Conservation (phyloP, 2,113 vertebrate genomes). For the Hystrix cristata region DNA sequence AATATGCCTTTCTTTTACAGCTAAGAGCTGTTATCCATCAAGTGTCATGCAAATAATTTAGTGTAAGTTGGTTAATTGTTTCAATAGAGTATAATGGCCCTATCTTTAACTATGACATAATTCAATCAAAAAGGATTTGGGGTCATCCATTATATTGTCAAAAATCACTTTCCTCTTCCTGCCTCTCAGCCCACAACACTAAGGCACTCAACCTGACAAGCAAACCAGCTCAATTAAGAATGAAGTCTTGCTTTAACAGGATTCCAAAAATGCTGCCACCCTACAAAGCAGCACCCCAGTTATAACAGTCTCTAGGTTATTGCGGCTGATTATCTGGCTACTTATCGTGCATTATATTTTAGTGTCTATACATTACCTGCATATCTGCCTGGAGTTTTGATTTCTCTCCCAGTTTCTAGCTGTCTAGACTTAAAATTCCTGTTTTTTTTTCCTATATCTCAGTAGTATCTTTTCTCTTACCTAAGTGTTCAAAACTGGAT, state of each 20-base stretch:
- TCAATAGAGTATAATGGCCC: slow-evolving; percentile 62
- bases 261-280: neutral
- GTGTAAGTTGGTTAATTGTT: slow-evolving; percentile 71
- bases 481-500: neutral
- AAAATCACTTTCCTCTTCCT: slow-evolving; percentile 65
- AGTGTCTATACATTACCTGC: neutral
- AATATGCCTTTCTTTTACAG: neutral
- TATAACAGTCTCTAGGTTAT: neutral
- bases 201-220: slow-evolving; percentile 50
- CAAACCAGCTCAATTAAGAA: slow-evolving; percentile 7
- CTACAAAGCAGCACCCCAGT: neutral
- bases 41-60: slow-evolving; percentile 46
- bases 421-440: slow-evolving; percentile 4
- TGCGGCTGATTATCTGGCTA: neutral
- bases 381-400: slow-evolving; percentile 54
- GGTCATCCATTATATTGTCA: slow-evolving; percentile 70
- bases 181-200: slow-evolving; percentile 28
- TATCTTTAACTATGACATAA: slow-evolving; percentile 68
- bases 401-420: slow-evolving; percentile 13
- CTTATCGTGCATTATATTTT: slow-evolving; percentile 55
- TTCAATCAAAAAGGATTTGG: slow-evolving; percentile 72
- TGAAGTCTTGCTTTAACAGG: neutral
- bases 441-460: neutral
- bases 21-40: slow-evolving; percentile 46
- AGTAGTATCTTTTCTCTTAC: neutral